Evolutionary conservation across 2,113 vertebrate genomes (phyloP), one percentile per base, ranked within the genome.

Genomic region (Camelus dromedarius): DNA sequence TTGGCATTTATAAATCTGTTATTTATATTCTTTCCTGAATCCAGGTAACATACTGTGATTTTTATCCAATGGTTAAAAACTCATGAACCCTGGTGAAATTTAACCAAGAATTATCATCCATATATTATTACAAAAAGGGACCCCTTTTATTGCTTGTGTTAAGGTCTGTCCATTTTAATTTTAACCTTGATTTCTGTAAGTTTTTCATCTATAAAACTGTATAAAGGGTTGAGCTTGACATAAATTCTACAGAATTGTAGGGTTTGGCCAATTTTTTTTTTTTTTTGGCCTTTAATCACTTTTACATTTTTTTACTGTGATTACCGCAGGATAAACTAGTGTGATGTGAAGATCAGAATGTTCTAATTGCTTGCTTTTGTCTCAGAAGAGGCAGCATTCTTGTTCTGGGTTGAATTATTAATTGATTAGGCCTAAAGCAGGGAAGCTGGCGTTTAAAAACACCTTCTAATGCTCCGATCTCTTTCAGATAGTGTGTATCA

Each of bases 1-100:
- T 50, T 94, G 97, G 93, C 95, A 97, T 97, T 97, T 97, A 88
- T 96, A 98, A 98, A 98, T 90, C 96, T 64, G 97, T 94, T 96
- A 92, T 97, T 97, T 93, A 95, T 95, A 94, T 81, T 95, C 46
- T 95, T 97, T 96, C 95, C 82, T 28, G 18, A 87, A 97, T 96
- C 8, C 85, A 96, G 96, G 92, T 98, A 97, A 64, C 72, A 62
- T 50, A 46, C 77, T 69, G 64, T 42, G 85, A 98, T 97, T 98
- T 94, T 95, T 91, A 96, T 67, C 75, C 72, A 97, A 94, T 84
- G 97, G 95, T 80, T 92, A 95, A 98, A 97, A 98, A 95, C 52
- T 85, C 95, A 86, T 96, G 93, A 98, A 96, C 91, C 48, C 83
- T 97, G 98, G 96, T 96, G 89, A 98, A 98, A 98, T 96, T 95